These are phyloP conservation scores for Drosophila melanica DNA, from an alignment of 1,140 invertebrate genomes.

Conservation along the genomic window DNA sequence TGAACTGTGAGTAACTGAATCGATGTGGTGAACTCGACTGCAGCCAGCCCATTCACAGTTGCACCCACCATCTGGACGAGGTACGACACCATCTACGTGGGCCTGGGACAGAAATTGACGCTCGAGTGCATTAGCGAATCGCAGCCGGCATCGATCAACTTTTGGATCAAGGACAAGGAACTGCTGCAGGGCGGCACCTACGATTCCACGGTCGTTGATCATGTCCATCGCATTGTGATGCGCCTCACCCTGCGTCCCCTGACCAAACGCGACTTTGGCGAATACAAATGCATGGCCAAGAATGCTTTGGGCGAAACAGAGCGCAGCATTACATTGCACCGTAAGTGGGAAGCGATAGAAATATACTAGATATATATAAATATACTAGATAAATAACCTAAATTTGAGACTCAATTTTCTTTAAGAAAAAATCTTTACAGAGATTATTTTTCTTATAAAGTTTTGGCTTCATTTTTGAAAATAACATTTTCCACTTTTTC, in stretches of 20 bases:
- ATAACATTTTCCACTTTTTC: too few relatives aligned
- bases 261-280: constrained; percentile 86
- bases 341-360: constrained; percentile 71
- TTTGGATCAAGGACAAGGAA: constrained; percentile 85
- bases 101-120: constrained; percentile 85
- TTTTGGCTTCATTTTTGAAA: not conserved
- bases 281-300: constrained; percentile 87
- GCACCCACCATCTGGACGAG: constrained; percentile 86
- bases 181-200: constrained; percentile 85
- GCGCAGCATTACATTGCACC: constrained; percentile 86
- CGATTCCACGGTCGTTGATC: constrained; percentile 85
- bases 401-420: too few relatives aligned
- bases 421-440: not conserved
- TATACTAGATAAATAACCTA: too few relatives aligned
- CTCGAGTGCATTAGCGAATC: constrained; percentile 86
- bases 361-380: too few relatives aligned
- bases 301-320: constrained; percentile 86
- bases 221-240: constrained; percentile 86
- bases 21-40: too few relatives aligned
- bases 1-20: constrained; percentile 88
- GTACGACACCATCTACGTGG: constrained; percentile 86
- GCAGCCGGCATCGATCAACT: constrained; percentile 86
- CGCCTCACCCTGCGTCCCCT: constrained; percentile 85
- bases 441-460: not conserved
- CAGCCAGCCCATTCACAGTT: constrained; percentile 76